Base-by-base conservation (phyloP, 2,113 vertebrate species). In the Chionomys nivalis region DNA sequence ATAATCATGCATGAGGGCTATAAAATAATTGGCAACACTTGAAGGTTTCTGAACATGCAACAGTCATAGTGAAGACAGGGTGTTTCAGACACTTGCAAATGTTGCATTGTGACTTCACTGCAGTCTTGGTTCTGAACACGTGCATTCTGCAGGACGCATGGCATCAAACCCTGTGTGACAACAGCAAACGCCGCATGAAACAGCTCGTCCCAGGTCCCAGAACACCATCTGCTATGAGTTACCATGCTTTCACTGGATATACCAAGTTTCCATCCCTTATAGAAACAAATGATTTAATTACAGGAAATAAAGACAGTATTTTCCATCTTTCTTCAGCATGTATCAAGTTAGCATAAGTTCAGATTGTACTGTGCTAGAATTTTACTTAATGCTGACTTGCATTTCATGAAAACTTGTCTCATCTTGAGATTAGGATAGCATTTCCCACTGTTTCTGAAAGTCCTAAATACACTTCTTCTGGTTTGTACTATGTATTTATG, bases 61-160 rank as follows among this genome's bases (percentile, higher is more conserved):
- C 0, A 4, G n/a, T 1, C 4, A 58, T 42, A 31, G 11, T 7
- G 8, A 39, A 11, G 42, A n/a, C 3, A 17, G 58, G 86, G n/a
- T 58, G 24, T 75, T 58, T 31, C 36, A 33, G 87, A 55, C 68
- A 39, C 36, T 89, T 28, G 16, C 2, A 39, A 73, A 39, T 39
- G 24, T 52, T 33, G 21, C 13, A 39, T 88, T 21, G 5, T 55
- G 47, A 55, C 68, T 26, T 73, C 86, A 39, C 47, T 73, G 36
- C 6, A 72, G 47, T 68, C 36, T 55, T 70, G 11, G 52, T 83
- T 63, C 55, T 63, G 86, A 72, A 31, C 68, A 73, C 68, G 42
- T 17, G 33, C 63, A 49, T 47, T 68, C 63, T 68, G 31, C 14
- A 44, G 82, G 10, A 19, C 3, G 5, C 44, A 49, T 68, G 0